These are phyloP conservation scores for Pseudochaenichthys georgianus DNA, from an alignment of 2,797 vertebrate genomes.

Conservation along the genomic window DNA sequence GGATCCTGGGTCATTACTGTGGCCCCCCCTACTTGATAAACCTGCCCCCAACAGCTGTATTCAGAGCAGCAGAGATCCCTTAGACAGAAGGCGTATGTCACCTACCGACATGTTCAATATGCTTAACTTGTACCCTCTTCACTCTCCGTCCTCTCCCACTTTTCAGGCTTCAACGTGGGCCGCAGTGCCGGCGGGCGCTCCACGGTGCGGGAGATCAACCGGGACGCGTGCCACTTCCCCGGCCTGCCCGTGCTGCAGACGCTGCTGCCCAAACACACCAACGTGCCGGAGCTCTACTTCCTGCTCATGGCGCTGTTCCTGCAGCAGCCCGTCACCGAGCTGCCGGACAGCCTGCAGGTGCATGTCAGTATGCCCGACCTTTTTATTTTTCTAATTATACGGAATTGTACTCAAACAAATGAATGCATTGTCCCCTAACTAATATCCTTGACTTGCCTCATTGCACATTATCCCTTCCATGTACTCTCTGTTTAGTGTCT, in stretches of 20 bases:
- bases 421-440: not conserved
- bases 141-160: not conserved
- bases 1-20: slow-evolving; percentile 2
- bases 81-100: not conserved
- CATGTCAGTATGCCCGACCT: slow-evolving; percentile 86
- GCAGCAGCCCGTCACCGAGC: slow-evolving; percentile 96
- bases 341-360: slow-evolving; percentile 99
- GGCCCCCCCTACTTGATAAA: not conserved
- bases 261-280: slow-evolving; percentile 97
- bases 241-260: slow-evolving; percentile 95
- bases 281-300: slow-evolving; percentile 97
- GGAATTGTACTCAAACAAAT: not conserved
- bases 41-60: slow-evolving; percentile 2
- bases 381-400: slow-evolving; percentile 30
- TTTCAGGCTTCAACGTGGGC: slow-evolving; percentile 95
- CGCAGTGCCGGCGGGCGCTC: slow-evolving; percentile 94
- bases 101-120: not conserved
- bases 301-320: slow-evolving; percentile 98
- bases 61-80: slow-evolving; percentile 15
- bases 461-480: too few species aligned
- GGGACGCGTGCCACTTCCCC: slow-evolving; percentile 97
- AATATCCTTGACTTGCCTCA: too few species aligned
- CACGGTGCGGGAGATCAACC: slow-evolving; percentile 94
- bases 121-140: not conserved
- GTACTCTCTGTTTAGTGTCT: too few species aligned